Base-by-base conservation (phyloP, 2,797 vertebrate species). In the Molossus molossus region DNA sequence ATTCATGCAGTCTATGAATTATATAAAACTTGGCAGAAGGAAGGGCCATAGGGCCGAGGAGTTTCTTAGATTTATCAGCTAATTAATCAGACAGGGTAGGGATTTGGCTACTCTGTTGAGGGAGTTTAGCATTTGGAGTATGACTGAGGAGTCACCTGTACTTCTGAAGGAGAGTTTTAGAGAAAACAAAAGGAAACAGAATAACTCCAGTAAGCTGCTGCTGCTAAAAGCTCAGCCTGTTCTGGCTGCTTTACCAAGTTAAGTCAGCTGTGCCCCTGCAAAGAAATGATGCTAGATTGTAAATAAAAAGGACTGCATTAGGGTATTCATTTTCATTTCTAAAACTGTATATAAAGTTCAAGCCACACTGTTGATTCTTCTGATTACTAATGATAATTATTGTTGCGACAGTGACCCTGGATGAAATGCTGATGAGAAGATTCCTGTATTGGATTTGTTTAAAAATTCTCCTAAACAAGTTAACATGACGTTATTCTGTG, bases 1-100 rank as follows among this genome's bases (percentile, higher is more conserved):
- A 95, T 92, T 40, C 40, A 55, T 3, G 11, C 75, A 77, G 86
- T 67, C 91, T 89, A 40, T 73, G 83, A 95, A 86, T 94, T 96
- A 94, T 91, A 96, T 37, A 94, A 95, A 85, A 95, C 96, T 96
- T 96, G 96, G 84, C 1, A 3, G 14, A 57, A 76, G 53, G 14
- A 92, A 64, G 69, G 75, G 20, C 60, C 37, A 14, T n/a, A 69
- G 29, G 7, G 50, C 65, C 6, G 9, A 95, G 82, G 62, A 91
- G 37, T 77, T 93, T 89, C 85, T 96, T 94, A 87, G 57, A 89
- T 91, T 85, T 69, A 79, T 94, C 83, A 90, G 86, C 72, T 94
- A 91, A 95, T 94, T 79, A 87, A 91, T 96, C 70, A 91, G 82
- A 23, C 37, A 25, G 64, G 29, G 62, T 65, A 86, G 69, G 40